Evolutionary conservation across 2,113 vertebrate genomes (phyloP).

Genomic region (Misgurnus mizolepis): DNA sequence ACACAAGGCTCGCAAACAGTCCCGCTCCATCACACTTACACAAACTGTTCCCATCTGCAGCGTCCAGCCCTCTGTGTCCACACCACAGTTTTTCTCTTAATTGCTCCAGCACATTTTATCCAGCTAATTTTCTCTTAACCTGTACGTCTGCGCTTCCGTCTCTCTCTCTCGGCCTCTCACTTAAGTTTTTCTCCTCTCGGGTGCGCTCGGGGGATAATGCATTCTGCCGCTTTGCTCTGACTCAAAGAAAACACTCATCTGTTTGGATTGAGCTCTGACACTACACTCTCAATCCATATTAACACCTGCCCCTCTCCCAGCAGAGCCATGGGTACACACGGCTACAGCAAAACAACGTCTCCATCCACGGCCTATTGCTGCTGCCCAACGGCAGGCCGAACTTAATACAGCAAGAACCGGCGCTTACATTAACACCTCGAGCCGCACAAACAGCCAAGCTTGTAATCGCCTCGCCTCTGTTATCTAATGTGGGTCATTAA

Average conservation of each 20-base stretch:
- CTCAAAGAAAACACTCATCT: constrained; percentile 30
- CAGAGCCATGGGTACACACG: background rate
- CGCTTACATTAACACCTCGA: constrained; percentile 32
- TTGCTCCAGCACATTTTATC: background rate
- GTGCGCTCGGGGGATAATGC: background rate
- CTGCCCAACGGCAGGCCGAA: constrained; percentile 5
- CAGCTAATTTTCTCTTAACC: background rate
- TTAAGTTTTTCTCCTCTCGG: constrained; percentile 10
- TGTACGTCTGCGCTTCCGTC: constrained; percentile 5
- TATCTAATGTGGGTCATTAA: constrained; percentile 41
- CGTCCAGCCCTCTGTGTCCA: constrained; percentile 26
- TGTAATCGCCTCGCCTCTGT: constrained; percentile 24
- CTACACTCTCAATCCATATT: constrained; percentile 34
- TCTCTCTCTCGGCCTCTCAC: background rate
- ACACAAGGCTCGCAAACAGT: constrained; percentile 35
- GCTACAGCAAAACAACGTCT: background rate
- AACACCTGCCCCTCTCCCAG: constrained; percentile 34
- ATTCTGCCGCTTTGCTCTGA: constrained; percentile 25
- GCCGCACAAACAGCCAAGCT: constrained; percentile 1
- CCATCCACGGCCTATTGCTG: background rate
- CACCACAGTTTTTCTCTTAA: background rate
- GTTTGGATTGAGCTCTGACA: constrained; percentile 41
- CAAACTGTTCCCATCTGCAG: constrained; percentile 36
- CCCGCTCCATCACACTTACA: constrained; percentile 56
- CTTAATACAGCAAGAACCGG: background rate